Percentiles rank a stretch among this genome's conserved stretches.
These are phyloP conservation scores for Rhabdophis nuchalis DNA, from an alignment of 2,797 vertebrate genomes.

Conservation along the genomic window DNA sequence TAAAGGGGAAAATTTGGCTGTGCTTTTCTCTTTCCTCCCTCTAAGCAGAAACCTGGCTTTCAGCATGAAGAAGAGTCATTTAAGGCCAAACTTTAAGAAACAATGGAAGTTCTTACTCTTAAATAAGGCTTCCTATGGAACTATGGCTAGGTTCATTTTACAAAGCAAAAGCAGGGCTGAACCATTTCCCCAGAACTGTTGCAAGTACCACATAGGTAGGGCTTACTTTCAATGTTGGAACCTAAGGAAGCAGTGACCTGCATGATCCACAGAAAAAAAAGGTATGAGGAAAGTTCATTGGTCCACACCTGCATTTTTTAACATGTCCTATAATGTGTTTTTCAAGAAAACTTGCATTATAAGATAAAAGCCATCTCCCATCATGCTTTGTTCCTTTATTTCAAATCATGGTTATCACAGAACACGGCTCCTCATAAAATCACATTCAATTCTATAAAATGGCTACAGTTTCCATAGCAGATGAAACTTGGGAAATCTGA, in stretches of 20 bases:
- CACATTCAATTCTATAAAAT: neutral
- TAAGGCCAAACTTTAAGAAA: neutral
- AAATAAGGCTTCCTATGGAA: neutral
- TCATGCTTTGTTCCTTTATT: neutral
- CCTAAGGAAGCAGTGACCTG: neutral
- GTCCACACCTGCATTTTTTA: neutral
- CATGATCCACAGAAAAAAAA: neutral
- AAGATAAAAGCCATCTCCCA: neutral
- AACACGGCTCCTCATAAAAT: neutral
- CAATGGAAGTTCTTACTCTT: neutral
- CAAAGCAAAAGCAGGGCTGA: neutral
- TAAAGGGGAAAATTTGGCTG: neutral
- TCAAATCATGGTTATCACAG: neutral
- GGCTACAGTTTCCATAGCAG: neutral
- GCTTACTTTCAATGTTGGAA: neutral
- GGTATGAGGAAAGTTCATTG: neutral
- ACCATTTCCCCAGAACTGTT: neutral
- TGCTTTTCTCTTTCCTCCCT: conserved; percentile 3
- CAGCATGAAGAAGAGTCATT: neutral
- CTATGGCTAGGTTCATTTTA: neutral
- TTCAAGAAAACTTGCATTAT: neutral
- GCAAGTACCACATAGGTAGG: neutral
- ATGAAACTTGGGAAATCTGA: neutral
- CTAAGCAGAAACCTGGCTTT: conserved; percentile 1
- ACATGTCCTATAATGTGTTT: neutral